phyloP scores from a whole-genome alignment of 2,113 vertebrate species.

The Spermophilus dauricus region DNA sequence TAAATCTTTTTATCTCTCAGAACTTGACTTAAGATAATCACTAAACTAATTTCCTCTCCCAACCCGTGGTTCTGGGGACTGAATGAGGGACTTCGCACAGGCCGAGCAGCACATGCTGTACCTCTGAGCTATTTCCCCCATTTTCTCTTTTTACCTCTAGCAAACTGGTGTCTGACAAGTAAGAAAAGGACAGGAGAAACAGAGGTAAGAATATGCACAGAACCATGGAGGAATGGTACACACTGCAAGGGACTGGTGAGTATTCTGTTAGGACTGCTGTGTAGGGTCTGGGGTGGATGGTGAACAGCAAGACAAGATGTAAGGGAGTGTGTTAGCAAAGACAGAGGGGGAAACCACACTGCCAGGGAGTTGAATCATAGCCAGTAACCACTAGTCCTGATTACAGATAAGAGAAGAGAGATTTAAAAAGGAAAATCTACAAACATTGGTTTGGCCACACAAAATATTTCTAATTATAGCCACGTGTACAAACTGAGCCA shows the following conservation, averaged over 20 bases:
- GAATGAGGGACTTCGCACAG: too few species aligned
- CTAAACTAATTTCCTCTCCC: background rate
- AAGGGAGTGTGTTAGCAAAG: background rate
- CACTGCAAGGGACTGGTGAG: background rate
- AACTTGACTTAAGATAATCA: background rate
- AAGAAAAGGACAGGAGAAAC: background rate
- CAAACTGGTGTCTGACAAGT: background rate
- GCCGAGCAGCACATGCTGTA: background rate
- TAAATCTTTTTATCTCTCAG: background rate
- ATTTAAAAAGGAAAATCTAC: slow-evolving; percentile 62
- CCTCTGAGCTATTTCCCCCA: background rate
- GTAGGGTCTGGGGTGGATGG: background rate
- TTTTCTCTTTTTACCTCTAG: background rate
- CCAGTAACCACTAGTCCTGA: slow-evolving; percentile 10
- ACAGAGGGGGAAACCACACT: background rate
- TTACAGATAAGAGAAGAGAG: slow-evolving; percentile 45
- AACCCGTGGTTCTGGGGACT: background rate
- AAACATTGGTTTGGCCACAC: slow-evolving; percentile 9
- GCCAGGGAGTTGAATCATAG: background rate
- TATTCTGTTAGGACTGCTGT: background rate
- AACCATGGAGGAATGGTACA: background rate
- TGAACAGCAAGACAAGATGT: background rate
- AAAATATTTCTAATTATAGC: slow-evolving; percentile 60
- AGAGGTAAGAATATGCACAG: background rate
- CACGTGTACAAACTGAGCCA: slow-evolving; percentile 34